Evolutionary conservation across 2,113 vertebrate genomes (phyloP), one percentile per base, ranked within the genome.

Genomic region (Noctilio leporinus): DNA sequence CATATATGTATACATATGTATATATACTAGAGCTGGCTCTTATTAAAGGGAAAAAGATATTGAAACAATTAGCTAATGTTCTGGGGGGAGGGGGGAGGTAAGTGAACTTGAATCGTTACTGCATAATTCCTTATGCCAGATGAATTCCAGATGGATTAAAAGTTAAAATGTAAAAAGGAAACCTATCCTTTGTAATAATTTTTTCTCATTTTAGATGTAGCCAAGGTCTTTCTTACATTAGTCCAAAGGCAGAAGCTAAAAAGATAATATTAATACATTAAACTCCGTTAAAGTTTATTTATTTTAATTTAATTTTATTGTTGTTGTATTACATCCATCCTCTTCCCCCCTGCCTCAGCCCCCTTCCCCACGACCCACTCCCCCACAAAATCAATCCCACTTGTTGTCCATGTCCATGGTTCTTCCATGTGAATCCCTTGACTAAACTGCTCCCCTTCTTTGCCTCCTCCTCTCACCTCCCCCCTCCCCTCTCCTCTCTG

Each of bases 91-190:
- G 92, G 43, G 22, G 8, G 1, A 0, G 19, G 8, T 16, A 84
- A 93, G 81, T 93, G 89, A 95, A 85, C 92, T 85, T 95, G 53
- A 62, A 92, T 87, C 53, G 35, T 93, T 81, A 73, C 35, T 95
- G 67, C 15, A 72, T 89, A 95, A 95, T 73, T 96, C 65, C 88
- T 96, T 93, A 92, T 73, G 76, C 90, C 87, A 95, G 57, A 97
- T 96, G 55, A 97, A 97, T 94, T 95, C 89, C 95, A 97, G 73
- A 95, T 91, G 80, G 87, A 84, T 93, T 96, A 86, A 84, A 96
- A 94, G 93, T 93, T 96, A 96, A 94, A 97, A 93, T 64, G 91
- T 73, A 73, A 93, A 84, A 91, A 75, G 9, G 7, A 45, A 88
- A 93, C 77, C 43, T 47, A 78, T 78, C 86, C 20, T 89, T 72